Percentiles rank a stretch among this genome's conserved stretches.
phyloP scores from a whole-genome alignment of 2,888 invertebrate species.

The Drosophila kanekoi region DNA sequence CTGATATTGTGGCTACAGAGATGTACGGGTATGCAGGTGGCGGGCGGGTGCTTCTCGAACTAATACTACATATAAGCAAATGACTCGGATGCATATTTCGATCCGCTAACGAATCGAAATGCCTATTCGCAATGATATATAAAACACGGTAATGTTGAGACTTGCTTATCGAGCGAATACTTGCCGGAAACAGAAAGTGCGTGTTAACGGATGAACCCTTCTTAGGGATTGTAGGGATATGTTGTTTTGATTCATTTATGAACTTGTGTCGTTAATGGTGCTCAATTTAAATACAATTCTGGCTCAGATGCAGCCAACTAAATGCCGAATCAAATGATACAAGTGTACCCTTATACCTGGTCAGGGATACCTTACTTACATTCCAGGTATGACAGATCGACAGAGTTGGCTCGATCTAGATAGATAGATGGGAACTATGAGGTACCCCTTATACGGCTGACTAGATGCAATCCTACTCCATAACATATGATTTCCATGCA shows the following conservation, averaged over 20 bases:
- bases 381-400: too few relatives aligned
- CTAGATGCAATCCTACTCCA: too few relatives aligned
- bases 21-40: constrained; percentile 40
- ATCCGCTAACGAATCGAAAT: neutral
- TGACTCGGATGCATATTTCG: constrained; percentile 17
- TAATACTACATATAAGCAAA: constrained; percentile 29
- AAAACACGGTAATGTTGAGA: neutral
- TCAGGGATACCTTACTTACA: too few relatives aligned
- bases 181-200: neutral
- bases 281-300: too few relatives aligned
- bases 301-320: too few relatives aligned
- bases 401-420: too few relatives aligned
- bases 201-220: neutral
- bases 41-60: constrained; percentile 10
- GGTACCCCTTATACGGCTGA: too few relatives aligned
- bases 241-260: neutral
- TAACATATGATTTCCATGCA: too few relatives aligned
- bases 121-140: neutral
- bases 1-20: constrained; percentile 46
- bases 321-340: too few relatives aligned
- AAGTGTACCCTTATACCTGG: too few relatives aligned
- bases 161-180: neutral
- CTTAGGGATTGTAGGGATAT: too few relatives aligned
- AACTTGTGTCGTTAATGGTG: neutral
- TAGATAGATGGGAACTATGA: too few relatives aligned